phyloP scores from a whole-genome alignment of 1,140 invertebrate species.

The Drosophila pruinosa region DNA sequence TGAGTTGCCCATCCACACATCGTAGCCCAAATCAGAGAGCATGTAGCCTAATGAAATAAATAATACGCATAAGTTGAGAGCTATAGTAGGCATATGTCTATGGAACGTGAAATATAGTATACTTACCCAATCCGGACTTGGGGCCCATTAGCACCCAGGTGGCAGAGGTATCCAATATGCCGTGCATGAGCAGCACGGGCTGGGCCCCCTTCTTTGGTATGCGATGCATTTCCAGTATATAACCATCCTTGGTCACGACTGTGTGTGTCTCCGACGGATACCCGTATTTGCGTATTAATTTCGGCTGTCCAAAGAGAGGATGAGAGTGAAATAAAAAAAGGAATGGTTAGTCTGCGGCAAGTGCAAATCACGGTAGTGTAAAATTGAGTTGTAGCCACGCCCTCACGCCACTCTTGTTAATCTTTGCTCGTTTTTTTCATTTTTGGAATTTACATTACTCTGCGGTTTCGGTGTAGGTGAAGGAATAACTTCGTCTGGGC shows the following conservation, averaged over 20 bases:
- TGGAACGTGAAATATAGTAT: neutral
- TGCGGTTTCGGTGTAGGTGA: conserved; percentile 23
- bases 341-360: conserved; percentile 44
- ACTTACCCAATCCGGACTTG: conserved; percentile 85
- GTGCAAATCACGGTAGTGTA: conserved; percentile 65
- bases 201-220: conserved; percentile 83
- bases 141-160: conserved; percentile 89
- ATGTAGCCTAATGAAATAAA: conserved; percentile 80
- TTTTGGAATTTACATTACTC: conserved; percentile 60
- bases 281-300: conserved; percentile 84
- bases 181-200: conserved; percentile 86
- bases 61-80: neutral
- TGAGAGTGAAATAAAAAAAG: conserved; percentile 2
- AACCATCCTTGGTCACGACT: conserved; percentile 84
- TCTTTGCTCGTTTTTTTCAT: neutral
- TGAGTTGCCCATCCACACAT: conserved; percentile 90
- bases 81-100: neutral
- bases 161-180: conserved; percentile 88
- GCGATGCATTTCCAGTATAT: conserved; percentile 84
- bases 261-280: conserved; percentile 85
- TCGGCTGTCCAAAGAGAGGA: conserved; percentile 55
- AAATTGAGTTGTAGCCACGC: conserved; percentile 57
- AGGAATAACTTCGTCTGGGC: conserved; percentile 19
- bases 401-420: neutral
- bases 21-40: conserved; percentile 85